A percentile compares a stretch with the other conserved stretches of the same genome.
These are phyloP conservation scores for Cheilinus undulatus DNA, from an alignment of 2,113 vertebrate species.

Conservation along the genomic window DNA sequence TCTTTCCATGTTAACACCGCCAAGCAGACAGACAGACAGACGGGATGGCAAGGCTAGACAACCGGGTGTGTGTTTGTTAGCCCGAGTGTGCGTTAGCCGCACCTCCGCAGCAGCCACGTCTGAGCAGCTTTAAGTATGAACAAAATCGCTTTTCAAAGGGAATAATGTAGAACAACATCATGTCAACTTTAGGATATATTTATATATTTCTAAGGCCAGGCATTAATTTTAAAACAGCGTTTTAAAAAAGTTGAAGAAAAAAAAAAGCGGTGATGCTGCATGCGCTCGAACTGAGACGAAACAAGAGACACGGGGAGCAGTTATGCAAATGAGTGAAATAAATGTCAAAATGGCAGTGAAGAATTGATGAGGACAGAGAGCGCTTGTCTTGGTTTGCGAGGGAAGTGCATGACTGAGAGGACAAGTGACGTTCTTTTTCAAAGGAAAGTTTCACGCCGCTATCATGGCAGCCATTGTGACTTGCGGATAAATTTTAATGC, in stretches of 20 bases:
- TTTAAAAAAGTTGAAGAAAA: slow-evolving; percentile 71
- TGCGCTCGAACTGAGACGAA: slow-evolving; percentile 54
- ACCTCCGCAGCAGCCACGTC: slow-evolving; percentile 47
- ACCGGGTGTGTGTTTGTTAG: slow-evolving; percentile 61
- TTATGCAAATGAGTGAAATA: slow-evolving; percentile 83
- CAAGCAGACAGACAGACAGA: slow-evolving; percentile 40
- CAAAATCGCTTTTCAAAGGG: slow-evolving; percentile 84
- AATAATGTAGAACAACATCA: slow-evolving; percentile 83
- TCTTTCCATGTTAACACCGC: slow-evolving; percentile 51
- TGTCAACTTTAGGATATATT: slow-evolving; percentile 78
- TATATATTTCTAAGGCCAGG: slow-evolving; percentile 73
- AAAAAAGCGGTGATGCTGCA: slow-evolving; percentile 49
- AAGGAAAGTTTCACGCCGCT: slow-evolving; percentile 87
- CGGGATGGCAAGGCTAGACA: slow-evolving; percentile 56
- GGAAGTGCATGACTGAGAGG: slow-evolving; percentile 68
- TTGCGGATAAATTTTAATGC: slow-evolving; percentile 96
- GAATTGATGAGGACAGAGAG: slow-evolving; percentile 87
- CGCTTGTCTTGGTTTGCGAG: slow-evolving; percentile 76
- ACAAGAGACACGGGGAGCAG: slow-evolving; percentile 64
- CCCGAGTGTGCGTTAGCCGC: slow-evolving; percentile 38
- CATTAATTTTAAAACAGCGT: slow-evolving; percentile 81
- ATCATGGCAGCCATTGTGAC: slow-evolving; percentile 88
- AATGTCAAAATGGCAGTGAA: slow-evolving; percentile 84
- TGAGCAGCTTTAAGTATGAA: slow-evolving; percentile 73
- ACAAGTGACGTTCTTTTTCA: slow-evolving; percentile 85